Percentiles rank a stretch among this genome's conserved stretches.
Conservation (phyloP, 1,140 invertebrate species). For the Centruroides vittatus region DNA sequence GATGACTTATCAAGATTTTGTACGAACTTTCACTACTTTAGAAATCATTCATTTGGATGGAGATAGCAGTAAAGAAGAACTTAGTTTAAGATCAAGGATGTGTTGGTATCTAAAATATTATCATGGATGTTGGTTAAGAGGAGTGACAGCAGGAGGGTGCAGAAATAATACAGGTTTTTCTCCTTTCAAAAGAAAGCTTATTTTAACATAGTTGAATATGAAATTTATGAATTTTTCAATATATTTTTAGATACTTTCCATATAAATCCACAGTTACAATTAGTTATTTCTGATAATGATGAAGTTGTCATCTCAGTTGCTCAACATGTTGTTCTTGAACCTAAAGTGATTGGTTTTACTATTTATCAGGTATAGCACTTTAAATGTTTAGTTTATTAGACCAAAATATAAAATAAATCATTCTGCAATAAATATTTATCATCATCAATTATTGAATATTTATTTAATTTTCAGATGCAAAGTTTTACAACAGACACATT, state of each 20-base stretch:
- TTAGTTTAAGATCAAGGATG: constrained; percentile 55
- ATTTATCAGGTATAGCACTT: constrained; percentile 44
- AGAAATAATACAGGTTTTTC: constrained; percentile 61
- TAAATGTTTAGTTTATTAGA: neutral
- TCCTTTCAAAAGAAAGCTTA: neutral
- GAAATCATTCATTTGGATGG: constrained; percentile 76
- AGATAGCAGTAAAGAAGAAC: constrained; percentile 69
- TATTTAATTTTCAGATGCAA: neutral
- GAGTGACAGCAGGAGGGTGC: constrained; percentile 79
- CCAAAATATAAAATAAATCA: neutral
- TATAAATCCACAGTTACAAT: constrained; percentile 76
- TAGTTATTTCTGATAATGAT: constrained; percentile 59
- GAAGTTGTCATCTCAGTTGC: constrained; percentile 74
- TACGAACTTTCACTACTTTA: constrained; percentile 63
- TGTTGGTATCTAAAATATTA: constrained; percentile 48
- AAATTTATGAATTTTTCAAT: neutral
- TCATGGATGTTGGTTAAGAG: constrained; percentile 50
- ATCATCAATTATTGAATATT: neutral
- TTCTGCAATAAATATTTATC: neutral
- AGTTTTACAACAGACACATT: constrained; percentile 22
- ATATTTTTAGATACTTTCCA: constrained; percentile 69
- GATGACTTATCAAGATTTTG: constrained; percentile 71
- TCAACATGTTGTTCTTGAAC: constrained; percentile 81
- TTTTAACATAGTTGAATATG: neutral
- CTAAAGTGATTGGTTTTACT: constrained; percentile 85